Conservation (phyloP, 2,113 vertebrate genomes). For the Pollachius pollachius region DNA sequence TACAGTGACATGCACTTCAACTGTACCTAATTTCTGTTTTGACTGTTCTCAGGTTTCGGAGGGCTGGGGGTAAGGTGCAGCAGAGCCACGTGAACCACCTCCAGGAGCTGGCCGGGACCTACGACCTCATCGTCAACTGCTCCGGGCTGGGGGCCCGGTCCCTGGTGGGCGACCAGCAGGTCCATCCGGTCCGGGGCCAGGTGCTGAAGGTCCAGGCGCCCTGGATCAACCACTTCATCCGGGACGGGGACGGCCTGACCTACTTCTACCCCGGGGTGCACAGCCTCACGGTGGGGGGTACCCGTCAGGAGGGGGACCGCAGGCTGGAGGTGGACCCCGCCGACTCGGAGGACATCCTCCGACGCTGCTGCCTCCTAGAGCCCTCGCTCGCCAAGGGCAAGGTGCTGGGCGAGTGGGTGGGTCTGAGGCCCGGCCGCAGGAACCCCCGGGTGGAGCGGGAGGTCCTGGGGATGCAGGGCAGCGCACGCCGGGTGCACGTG, state of each 20-base stretch:
- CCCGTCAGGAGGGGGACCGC: slow-evolving; percentile 79
- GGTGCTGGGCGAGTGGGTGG: slow-evolving; percentile 73
- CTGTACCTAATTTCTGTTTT: too few species aligned
- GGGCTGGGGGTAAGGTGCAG: slow-evolving; percentile 68
- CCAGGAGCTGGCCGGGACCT: slow-evolving; percentile 75
- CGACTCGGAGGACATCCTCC: slow-evolving; percentile 74
- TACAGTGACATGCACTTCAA: too few species aligned
- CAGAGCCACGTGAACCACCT: slow-evolving; percentile 73
- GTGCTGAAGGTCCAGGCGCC: slow-evolving; percentile 84
- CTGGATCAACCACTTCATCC: slow-evolving; percentile 89
- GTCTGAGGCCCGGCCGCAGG: slow-evolving; percentile 81
- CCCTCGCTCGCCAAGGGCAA: slow-evolving; percentile 76
- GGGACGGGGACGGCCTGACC: slow-evolving; percentile 75
- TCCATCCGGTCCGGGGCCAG: slow-evolving; percentile 84
- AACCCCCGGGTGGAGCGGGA: slow-evolving; percentile 78
- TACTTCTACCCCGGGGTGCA: slow-evolving; percentile 86
- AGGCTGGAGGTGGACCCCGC: slow-evolving; percentile 65
- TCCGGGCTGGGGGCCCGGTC: slow-evolving; percentile 79
- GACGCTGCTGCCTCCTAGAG: slow-evolving; percentile 79
- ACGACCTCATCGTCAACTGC: slow-evolving; percentile 87
- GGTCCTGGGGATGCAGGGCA: slow-evolving; percentile 42
- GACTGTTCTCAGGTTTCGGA: slow-evolving; percentile 70
- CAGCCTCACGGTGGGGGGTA: slow-evolving; percentile 82
- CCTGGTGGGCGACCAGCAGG: slow-evolving; percentile 69
- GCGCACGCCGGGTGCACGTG: slow-evolving; percentile 63